Percentiles rank a stretch among this genome's conserved stretches.
phyloP scores from a whole-genome alignment of 2,888 invertebrate genomes.

The Bellardia bayeri region DNA sequence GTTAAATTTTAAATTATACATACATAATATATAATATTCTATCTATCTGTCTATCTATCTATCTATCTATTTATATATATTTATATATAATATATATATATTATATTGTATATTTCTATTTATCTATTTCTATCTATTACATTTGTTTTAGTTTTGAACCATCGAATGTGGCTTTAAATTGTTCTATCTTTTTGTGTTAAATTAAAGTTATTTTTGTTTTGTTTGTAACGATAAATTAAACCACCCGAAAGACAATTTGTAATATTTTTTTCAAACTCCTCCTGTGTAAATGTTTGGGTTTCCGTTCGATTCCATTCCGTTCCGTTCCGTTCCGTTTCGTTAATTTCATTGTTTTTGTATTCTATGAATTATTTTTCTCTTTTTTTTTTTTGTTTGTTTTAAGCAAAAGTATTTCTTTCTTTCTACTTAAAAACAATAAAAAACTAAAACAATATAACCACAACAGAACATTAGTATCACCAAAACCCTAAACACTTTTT shows the following conservation, averaged over 20 bases:
- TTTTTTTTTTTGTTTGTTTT: conserved; percentile 30
- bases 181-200: conserved; percentile 4
- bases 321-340: background rate
- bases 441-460: conserved; percentile 74
- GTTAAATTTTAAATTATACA: conserved; percentile 64
- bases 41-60: conserved; percentile 46
- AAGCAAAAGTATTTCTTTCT: conserved; percentile 41
- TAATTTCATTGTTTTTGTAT: background rate
- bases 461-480: conserved; percentile 74
- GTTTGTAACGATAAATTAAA: background rate
- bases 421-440: conserved; percentile 68
- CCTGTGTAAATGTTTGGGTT: conserved; percentile 9
- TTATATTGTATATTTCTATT: conserved; percentile 20
- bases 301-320: background rate
- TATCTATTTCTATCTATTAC: conserved; percentile 24
- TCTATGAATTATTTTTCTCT: background rate
- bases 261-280: background rate
- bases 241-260: background rate
- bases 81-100: too few species aligned
- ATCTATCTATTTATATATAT: conserved; percentile 33
- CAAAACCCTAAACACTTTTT: conserved; percentile 72
- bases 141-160: conserved; percentile 45
- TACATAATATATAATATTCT: conserved; percentile 56
- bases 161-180: conserved; percentile 67
- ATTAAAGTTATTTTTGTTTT: background rate